Evolutionary conservation across 2,797 vertebrate species (phyloP).

Genomic region (Lagocephalus sceleratus): DNA sequence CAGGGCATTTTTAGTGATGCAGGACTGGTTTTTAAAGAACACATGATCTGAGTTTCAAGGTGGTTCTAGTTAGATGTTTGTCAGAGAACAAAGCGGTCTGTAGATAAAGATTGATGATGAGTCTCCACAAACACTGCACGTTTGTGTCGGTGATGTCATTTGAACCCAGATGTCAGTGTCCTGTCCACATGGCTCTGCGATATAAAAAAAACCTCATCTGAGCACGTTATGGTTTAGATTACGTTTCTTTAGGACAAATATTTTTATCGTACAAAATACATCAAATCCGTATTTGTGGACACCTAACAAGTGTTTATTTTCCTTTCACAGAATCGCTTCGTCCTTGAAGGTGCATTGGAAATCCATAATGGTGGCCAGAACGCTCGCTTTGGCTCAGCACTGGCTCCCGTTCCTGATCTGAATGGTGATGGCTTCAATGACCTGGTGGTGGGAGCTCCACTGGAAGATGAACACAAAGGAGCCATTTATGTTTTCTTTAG

Average conservation of each 20-base stretch:
- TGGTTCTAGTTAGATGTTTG: neutral
- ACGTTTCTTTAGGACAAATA: no score
- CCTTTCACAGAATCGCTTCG: constrained; percentile 77
- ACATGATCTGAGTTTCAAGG: neutral
- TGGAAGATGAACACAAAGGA: constrained; percentile 90
- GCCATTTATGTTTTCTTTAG: constrained; percentile 91
- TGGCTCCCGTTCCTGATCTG: constrained; percentile 87
- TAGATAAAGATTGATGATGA: neutral
- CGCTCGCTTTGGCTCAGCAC: constrained; percentile 89
- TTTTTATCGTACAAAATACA: no score
- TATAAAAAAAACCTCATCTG: neutral
- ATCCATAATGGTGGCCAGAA: constrained; percentile 90
- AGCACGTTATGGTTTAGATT: neutral
- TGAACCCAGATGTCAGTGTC: neutral
- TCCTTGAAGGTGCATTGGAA: constrained; percentile 80
- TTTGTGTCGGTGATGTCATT: neutral
- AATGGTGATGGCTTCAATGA: constrained; percentile 94
- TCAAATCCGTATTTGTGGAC: neutral
- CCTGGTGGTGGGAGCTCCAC: constrained; percentile 88
- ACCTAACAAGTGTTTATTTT: constrained; percentile 12
- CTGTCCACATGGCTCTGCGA: neutral
- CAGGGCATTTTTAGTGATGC: neutral
- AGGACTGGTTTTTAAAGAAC: neutral
- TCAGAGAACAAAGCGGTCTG: neutral
- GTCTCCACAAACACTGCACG: neutral